Evolutionary conservation across 2,888 invertebrate genomes (phyloP).

Genomic region (Ormyrus nitidulus): DNA sequence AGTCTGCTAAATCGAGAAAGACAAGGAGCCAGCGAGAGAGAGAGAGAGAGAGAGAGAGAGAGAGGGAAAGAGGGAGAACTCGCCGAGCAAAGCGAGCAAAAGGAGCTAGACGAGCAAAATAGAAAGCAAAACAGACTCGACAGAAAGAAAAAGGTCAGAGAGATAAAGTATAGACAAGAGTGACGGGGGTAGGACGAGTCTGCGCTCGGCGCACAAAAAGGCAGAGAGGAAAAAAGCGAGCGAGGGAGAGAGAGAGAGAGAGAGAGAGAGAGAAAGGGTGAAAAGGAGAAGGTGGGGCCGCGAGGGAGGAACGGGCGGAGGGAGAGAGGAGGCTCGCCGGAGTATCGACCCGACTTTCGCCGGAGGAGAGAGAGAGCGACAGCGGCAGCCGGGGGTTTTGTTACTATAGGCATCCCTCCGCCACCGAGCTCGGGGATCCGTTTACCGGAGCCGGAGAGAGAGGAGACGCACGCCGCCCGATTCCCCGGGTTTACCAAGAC

Average conservation of each 20-base stretch:
- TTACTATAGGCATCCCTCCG: conserved; percentile 71
- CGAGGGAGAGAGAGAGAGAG: conserved; percentile 47
- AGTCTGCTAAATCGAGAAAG: not conserved
- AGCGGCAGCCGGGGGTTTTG: conserved; percentile 68
- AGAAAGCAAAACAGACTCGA: conserved; percentile 50
- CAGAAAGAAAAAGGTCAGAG: conserved; percentile 41
- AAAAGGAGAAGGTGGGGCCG: conserved; percentile 58
- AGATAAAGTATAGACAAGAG: conserved; percentile 42
- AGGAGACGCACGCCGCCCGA: not conserved
- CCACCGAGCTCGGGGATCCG: conserved; percentile 20
- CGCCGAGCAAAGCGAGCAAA: conserved; percentile 12
- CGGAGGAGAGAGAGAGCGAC: conserved; percentile 21
- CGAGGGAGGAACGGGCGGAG: conserved; percentile 54
- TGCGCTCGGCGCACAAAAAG: conserved; percentile 11
- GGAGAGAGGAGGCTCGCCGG: conserved; percentile 64
- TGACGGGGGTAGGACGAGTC: conserved; percentile 31
- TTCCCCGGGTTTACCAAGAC: too few species aligned
- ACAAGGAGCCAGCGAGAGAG: not conserved
- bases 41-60: conserved; percentile 48
- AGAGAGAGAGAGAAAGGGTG: conserved; percentile 54
- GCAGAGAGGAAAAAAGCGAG: conserved; percentile 26
- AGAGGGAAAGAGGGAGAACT: conserved; percentile 47
- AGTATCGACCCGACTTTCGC: conserved; percentile 73
- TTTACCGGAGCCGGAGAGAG: not conserved
- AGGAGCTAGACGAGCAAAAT: conserved; percentile 55